Conservation (phyloP, 2,797 vertebrate genomes). For the Huso huso region DNA sequence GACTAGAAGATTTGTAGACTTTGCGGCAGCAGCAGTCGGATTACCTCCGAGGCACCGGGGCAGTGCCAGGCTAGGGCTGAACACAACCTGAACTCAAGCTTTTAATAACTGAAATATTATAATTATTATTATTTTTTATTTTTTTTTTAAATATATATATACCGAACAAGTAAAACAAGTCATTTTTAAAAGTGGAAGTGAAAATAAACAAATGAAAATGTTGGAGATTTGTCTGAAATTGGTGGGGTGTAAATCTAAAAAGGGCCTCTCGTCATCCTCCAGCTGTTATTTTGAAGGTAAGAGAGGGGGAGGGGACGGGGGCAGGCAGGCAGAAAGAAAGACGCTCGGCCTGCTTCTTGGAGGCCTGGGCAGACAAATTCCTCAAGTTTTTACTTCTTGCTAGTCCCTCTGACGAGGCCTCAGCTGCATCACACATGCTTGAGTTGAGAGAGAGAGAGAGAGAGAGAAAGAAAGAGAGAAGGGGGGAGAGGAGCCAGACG, state of each 20-base stretch:
- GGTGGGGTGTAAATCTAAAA: slow-evolving; percentile 98
- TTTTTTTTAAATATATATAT: slow-evolving; percentile 1
- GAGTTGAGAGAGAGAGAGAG: slow-evolving; percentile 11
- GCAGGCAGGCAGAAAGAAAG: neutral
- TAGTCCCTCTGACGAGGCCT: slow-evolving; percentile 24
- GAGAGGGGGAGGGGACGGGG: slow-evolving; percentile 23
- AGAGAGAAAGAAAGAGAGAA: slow-evolving; percentile 25
- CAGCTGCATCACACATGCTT: slow-evolving; percentile 38
- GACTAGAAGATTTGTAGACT: slow-evolving; percentile 44
- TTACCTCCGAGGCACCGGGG: slow-evolving; percentile 31
- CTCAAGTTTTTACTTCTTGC: neutral
- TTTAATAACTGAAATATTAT: neutral
- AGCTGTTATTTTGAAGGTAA: slow-evolving; percentile 98
- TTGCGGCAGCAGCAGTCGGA: slow-evolving; percentile 18
- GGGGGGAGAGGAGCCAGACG: slow-evolving; percentile 52
- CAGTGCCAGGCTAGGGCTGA: neutral
- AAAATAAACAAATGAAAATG: slow-evolving; percentile 86
- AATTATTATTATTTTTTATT: slow-evolving; percentile 4
- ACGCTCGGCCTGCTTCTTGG: neutral
- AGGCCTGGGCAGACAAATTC: slow-evolving; percentile 5
- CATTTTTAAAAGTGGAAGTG: slow-evolving; percentile 39
- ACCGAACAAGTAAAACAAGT: slow-evolving; percentile 21
- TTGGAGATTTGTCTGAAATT: slow-evolving; percentile 98
- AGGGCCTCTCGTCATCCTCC: slow-evolving; percentile 92
- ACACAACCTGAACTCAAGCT: neutral